Conservation (phyloP, 2,888 invertebrate genomes). For the Syrista parreyssii region DNA sequence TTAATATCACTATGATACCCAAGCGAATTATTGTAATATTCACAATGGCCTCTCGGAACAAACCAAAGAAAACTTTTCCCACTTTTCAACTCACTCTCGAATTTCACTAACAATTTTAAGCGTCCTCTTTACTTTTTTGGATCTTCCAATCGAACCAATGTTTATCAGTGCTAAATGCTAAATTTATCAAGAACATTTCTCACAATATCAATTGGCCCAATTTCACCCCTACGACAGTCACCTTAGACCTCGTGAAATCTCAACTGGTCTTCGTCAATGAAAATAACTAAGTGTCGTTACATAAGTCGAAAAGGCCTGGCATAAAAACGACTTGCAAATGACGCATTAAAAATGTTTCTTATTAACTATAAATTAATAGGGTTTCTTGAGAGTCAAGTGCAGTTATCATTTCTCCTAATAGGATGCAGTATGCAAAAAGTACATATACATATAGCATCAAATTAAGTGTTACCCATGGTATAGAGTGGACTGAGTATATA, state of each 20-base stretch:
- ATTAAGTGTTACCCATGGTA: background rate
- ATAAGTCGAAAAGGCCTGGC: no score
- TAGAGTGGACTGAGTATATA: no score
- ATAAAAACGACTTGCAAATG: no score
- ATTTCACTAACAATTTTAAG: background rate
- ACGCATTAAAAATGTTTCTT: no score
- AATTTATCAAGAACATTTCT: background rate
- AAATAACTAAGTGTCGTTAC: no score
- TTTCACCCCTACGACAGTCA: no score
- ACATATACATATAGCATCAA: background rate
- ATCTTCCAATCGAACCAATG: background rate
- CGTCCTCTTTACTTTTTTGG: background rate
- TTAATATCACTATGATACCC: conserved; percentile 56
- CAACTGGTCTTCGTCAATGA: no score
- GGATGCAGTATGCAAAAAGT: no score
- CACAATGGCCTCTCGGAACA: conserved; percentile 36
- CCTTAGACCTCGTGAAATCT: no score
- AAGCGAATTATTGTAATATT: conserved; percentile 21
- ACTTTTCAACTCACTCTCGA: background rate
- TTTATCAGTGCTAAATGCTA: background rate
- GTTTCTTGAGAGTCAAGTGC: conserved; percentile 44
- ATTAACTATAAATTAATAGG: conserved; percentile 42
- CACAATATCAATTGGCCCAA: no score
- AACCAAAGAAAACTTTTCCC: conserved; percentile 26
- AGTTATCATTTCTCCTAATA: conserved; percentile 23